Conservation (phyloP, 2,888 invertebrate species). For the Iselma pallidipennis region DNA sequence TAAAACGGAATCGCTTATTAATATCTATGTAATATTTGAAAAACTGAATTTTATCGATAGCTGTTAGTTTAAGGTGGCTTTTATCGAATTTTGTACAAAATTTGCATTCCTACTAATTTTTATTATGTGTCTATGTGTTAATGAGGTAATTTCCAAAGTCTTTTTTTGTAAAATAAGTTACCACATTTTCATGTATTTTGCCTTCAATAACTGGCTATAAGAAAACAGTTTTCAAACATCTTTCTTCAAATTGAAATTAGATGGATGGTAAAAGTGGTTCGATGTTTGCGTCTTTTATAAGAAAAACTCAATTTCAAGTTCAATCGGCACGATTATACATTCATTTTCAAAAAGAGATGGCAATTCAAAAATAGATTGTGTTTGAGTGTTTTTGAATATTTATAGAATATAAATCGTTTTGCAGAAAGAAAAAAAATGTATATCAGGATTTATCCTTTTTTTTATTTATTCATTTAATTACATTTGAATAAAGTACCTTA, state of each 20-base stretch:
- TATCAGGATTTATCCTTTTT: too few relatives aligned
- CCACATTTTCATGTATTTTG: too few relatives aligned
- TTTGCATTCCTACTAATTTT: too few relatives aligned
- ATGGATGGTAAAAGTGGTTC: slow-evolving; percentile 14
- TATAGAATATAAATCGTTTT: slow-evolving; percentile 7
- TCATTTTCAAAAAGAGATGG: slow-evolving; percentile 8
- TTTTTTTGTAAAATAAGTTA: too few relatives aligned
- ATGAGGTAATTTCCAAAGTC: too few relatives aligned
- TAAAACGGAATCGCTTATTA: not conserved
- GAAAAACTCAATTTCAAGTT: slow-evolving; percentile 25
- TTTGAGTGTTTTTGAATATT: not conserved
- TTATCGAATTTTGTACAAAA: too few relatives aligned
- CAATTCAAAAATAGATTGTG: not conserved
- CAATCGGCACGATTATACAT: slow-evolving; percentile 17
- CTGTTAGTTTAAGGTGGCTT: too few relatives aligned
- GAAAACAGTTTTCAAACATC: slow-evolving; percentile 18
- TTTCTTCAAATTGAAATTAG: slow-evolving; percentile 21
- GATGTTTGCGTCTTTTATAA: slow-evolving; percentile 12
- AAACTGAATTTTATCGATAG: too few relatives aligned
- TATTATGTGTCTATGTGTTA: too few relatives aligned
- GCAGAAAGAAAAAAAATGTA: not conserved
- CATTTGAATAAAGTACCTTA: too few relatives aligned
- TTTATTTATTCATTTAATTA: not conserved
- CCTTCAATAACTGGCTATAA: not conserved
- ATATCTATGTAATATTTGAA: too few relatives aligned